These are phyloP conservation scores for Parauchenoglanis punctatus DNA, from an alignment of 2,797 vertebrate genomes.

Conservation along the genomic window DNA sequence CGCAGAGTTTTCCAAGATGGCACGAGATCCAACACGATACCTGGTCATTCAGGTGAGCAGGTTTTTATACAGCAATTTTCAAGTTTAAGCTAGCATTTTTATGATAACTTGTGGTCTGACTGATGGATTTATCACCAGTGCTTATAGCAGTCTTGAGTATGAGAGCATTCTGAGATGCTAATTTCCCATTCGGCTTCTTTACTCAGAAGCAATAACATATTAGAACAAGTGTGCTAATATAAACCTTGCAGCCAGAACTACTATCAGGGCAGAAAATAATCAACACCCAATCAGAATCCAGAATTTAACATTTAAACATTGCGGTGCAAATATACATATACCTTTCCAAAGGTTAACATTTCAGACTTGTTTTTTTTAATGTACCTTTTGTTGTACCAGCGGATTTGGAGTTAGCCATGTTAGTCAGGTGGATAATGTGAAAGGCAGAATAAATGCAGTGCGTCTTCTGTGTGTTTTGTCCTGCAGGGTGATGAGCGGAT, in stretches of 20 bases:
- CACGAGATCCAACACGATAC: conserved; percentile 94
- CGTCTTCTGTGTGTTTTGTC: neutral
- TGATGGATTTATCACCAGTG: neutral
- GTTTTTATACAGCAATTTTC: no score
- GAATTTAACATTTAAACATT: neutral
- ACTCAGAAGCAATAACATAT: neutral
- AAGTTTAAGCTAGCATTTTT: neutral
- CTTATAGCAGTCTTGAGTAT: neutral
- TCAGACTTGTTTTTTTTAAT: neutral
- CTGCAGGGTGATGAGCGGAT: conserved; percentile 91
- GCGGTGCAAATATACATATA: neutral
- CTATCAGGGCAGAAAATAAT: neutral
- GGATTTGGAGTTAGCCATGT: neutral
- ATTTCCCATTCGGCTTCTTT: neutral
- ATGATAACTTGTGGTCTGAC: no score
- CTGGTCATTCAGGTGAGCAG: conserved; percentile 93
- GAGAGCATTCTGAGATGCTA: neutral
- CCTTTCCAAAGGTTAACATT: neutral
- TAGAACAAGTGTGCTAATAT: neutral
- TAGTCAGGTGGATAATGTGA: neutral
- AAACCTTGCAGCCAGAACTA: neutral
- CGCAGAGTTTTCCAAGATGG: conserved; percentile 95
- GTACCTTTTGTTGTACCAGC: neutral
- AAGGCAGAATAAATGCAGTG: neutral
- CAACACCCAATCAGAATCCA: neutral